phyloP scores from a whole-genome alignment of 2,113 vertebrate species.

The Brachionichthys hirsutus region DNA sequence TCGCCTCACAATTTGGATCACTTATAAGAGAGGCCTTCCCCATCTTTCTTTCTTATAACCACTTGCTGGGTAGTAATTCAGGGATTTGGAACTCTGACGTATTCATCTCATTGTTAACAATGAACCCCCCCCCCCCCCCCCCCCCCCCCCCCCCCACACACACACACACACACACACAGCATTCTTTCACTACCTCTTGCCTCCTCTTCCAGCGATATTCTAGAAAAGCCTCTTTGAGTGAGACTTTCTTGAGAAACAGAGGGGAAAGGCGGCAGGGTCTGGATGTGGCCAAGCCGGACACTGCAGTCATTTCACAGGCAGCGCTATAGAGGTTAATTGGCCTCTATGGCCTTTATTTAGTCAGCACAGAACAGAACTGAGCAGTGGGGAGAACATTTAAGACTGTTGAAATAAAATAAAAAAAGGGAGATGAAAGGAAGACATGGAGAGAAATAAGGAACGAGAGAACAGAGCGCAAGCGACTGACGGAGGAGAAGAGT shows the following conservation, averaged over 20 bases:
- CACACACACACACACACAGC: constrained; percentile 14
- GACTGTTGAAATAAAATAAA: neutral
- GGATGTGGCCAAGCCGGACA: constrained; percentile 68
- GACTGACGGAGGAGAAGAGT: constrained; percentile 45
- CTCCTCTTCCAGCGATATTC: constrained; percentile 13
- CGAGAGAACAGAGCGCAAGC: constrained; percentile 16
- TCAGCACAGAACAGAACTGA: neutral
- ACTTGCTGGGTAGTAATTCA: neutral
- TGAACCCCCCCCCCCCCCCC: too few relatives aligned
- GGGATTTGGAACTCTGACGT: too few relatives aligned
- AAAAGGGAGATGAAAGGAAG: neutral
- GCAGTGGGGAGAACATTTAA: constrained; percentile 20
- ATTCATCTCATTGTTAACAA: neutral
- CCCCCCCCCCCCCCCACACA: too few relatives aligned
- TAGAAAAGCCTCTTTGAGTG: constrained; percentile 32
- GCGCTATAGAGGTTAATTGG: neutral
- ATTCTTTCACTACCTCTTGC: constrained; percentile 23
- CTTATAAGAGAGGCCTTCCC: neutral
- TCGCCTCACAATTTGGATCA: constrained; percentile 4
- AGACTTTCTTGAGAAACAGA: constrained; percentile 65
- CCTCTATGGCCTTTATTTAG: constrained; percentile 4
- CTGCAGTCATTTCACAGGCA: constrained; percentile 46
- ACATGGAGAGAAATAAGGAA: constrained; percentile 11
- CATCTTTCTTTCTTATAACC: neutral
- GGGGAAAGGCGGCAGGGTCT: constrained; percentile 65